Evolutionary conservation across 2,888 invertebrate species (phyloP).

Genomic region (Sinelater perroti): DNA sequence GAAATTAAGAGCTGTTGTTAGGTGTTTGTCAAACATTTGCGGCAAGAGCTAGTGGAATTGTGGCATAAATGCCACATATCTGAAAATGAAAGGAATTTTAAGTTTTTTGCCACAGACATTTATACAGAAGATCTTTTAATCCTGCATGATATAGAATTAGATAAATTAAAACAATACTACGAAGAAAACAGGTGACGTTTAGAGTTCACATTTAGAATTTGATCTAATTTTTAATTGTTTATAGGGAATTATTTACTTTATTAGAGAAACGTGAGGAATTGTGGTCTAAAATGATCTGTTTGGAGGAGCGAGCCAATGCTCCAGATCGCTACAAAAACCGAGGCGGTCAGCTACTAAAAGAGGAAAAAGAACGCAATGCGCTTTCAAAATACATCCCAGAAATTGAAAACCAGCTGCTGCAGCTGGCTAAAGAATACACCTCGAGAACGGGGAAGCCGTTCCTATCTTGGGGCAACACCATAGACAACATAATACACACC

Average conservation of each 20-base stretch:
- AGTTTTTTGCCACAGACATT: conserved; percentile 71
- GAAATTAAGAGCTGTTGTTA: too few relatives aligned
- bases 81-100: conserved; percentile 68
- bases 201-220: background rate
- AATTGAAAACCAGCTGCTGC: conserved; percentile 72
- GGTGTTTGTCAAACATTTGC: conserved; percentile 72
- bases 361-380: conserved; percentile 84
- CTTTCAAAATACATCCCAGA: conserved; percentile 53
- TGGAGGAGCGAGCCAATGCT: conserved; percentile 80
- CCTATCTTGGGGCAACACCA: conserved; percentile 69
- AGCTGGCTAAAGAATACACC: conserved; percentile 67
- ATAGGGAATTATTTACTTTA: conserved; percentile 71
- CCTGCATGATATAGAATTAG: conserved; percentile 80
- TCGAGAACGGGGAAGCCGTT: conserved; percentile 65
- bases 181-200: conserved; percentile 71
- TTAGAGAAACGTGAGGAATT: conserved; percentile 72
- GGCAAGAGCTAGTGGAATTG: conserved; percentile 74
- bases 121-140: conserved; percentile 83
- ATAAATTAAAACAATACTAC: conserved; percentile 72
- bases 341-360: conserved; percentile 84
- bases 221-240: conserved; percentile 3
- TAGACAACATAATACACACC: conserved; percentile 66
- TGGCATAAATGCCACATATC: conserved; percentile 83
- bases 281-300: conserved; percentile 78
- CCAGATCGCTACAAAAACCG: conserved; percentile 87